Evolutionary conservation across 2,797 vertebrate genomes (phyloP), one percentile per base, ranked within the genome.

Genomic region (Scomberomorus guttatus): DNA sequence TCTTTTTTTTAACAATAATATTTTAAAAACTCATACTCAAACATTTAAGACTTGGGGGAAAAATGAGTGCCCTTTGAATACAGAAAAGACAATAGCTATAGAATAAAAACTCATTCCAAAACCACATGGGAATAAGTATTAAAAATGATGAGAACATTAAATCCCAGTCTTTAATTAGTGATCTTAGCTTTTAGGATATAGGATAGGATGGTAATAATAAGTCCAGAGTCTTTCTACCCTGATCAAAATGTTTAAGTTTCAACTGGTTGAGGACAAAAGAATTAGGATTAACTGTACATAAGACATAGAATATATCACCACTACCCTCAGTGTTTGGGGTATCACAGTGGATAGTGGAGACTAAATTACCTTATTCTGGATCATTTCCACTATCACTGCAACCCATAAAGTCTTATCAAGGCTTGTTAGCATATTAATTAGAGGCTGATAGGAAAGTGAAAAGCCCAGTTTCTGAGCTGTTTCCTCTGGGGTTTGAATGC

Each of bases 381-480:
- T 64, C 6, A 59, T 63, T 65, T 71, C 25, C 15, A 39, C 59
- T 15, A 10, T 68, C 34, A 60, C 29, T 52, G 14, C 12, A 48
- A 56, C 10, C 59, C 20, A 10, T 34, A 34, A 57, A 64, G 18
- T 64, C 8, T 58, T 57, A 60, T 77, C 13, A 46, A 55, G 6
- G 27, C 37, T 46, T 56, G 34, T 79, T 57, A 51, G 61, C 68
- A 79, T 75, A 59, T 67, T 70, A 75, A 87, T 82, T 48, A 59
- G 68, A 42, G 48, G 54, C 29, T 67, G 39, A 77, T 79, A 44
- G 29, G 17, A 5, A 60, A 39, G 1, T 17, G 24, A 48, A 29
- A 46, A 14, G 2, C 24, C 15, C 14, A 12, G 0, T 10, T 66
- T 64, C 9, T 9, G 1, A 66, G 0, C n/a, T 29, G 57, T 73